Base-by-base conservation (phyloP, 1,140 invertebrate species). In the Euschistus heros region DNA sequence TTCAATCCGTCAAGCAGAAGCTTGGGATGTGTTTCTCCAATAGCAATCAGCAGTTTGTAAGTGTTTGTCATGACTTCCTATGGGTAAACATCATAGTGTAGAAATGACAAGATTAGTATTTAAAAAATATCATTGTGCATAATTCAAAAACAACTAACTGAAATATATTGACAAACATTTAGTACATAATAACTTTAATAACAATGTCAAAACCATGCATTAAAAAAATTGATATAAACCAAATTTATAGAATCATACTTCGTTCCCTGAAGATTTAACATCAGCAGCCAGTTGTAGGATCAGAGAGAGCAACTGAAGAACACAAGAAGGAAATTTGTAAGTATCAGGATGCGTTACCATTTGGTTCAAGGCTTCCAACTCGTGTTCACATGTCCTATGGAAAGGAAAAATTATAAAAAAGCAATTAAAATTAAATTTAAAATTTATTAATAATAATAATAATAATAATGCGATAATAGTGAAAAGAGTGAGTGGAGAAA, bases 11-110 rank as follows among this genome's bases (percentile, higher is more conserved):
- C 17, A 0, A 87, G 74, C 17, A 88, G 74, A 1, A 86, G 71
- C 22, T 80, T 79, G 0, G 83, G 81, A 71, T 89, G 84, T 22
- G 79, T 79, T 73, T 88, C 87, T 7, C 80, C 84, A 26, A 85
- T 73, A 0, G 79, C 75, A 10, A 86, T 80, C 63, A 87, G 80
- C 52, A 88, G 73, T 67, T 79, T 79, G 71, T 84, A 85, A 20
- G 87, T 77, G 68, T 75, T 78, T 0, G 78, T 72, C 20, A 80
- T 74, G 33, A 82, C 75, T 66, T 83, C 81, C 72, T 74, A 42
- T n/a, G 68, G 59, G 1, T 54, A 47, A n/a, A 44, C 42, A 44
- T 8, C 8, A 17, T 44, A 10, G 42, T 10, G 42, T n/a, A n/a
- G n/a, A n/a, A n/a, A n/a, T n/a, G n/a, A n/a, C n/a, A n/a, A n/a